Conservation (phyloP, 1,140 invertebrate species). For the Phocides pigmalion region DNA sequence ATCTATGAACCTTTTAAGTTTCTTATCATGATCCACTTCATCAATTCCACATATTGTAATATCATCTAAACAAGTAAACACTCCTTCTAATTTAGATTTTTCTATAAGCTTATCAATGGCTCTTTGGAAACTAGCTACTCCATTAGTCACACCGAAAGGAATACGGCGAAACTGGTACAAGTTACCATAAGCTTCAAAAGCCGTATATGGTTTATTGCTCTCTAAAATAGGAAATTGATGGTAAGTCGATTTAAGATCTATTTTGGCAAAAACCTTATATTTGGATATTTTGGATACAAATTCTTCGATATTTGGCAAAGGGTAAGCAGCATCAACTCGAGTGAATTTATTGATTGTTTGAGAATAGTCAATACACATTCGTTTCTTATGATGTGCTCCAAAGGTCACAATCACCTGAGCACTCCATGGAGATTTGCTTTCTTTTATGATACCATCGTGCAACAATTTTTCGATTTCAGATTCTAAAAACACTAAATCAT, state of each 20-base stretch:
- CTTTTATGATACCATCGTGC: slow-evolving; percentile 1
- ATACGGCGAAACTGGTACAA: slow-evolving; percentile 39
- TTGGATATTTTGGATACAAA: slow-evolving; percentile 12
- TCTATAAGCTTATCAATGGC: slow-evolving; percentile 23
- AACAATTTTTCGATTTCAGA: too few relatives aligned
- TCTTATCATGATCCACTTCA: slow-evolving; percentile 38
- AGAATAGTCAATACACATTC: slow-evolving; percentile 16
- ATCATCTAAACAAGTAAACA: slow-evolving; percentile 35
- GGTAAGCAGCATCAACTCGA: slow-evolving; percentile 24
- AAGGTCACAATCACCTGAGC: slow-evolving; percentile 4
- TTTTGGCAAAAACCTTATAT: background rate
- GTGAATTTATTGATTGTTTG: slow-evolving; percentile 12
- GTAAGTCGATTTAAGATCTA: slow-evolving; percentile 5
- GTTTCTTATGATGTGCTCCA: slow-evolving; percentile 5
- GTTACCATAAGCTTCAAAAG: slow-evolving; percentile 40
- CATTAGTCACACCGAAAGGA: slow-evolving; percentile 43
- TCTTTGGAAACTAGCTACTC: slow-evolving; percentile 39
- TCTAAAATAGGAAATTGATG: slow-evolving; percentile 8
- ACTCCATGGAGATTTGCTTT: slow-evolving; percentile 7
- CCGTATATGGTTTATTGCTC: slow-evolving; percentile 18
- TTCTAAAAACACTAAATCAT: background rate
- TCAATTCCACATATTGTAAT: slow-evolving; percentile 39
- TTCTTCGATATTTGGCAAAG: slow-evolving; percentile 21
- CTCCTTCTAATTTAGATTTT: slow-evolving; percentile 26
- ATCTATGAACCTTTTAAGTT: slow-evolving; percentile 34